Evolutionary conservation across 2,113 vertebrate genomes (phyloP), one percentile per base, ranked within the genome.

Genomic region (Nycticorax nycticorax): DNA sequence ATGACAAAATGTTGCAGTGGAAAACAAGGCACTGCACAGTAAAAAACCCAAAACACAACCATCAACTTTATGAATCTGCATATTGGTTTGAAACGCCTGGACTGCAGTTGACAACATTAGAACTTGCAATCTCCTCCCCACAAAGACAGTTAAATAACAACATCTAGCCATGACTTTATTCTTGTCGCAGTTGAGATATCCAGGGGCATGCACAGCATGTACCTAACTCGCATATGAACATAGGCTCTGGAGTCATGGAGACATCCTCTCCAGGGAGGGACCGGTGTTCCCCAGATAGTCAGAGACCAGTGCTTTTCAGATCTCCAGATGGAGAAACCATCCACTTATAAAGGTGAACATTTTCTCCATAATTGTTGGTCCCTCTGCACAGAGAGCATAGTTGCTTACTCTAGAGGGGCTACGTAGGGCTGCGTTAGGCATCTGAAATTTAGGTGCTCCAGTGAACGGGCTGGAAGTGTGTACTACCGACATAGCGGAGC

Each of bases 401-500:
- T 18, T 37, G 35, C 35, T 37, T 27, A 17, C 10, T 62, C 24
- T 27, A 37, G 35, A 62, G 16, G 35, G 24, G 35, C 10, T 37
- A 62, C 37, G 12, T 28, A 39, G 37, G 60, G 63, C 28, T 66
- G 41, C 20, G 16, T 14, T 32, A 66, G 28, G 63, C 41, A 45
- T 33, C 28, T 43, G 28, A 45, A 45, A 45, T 10, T 32, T 22
- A 30, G 28, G 28, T 14, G 24, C 22, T 18, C 19, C 47, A 53
- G 45, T 3, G 35, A n/a, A 27, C 1, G 10, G 18, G 24, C 48
- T 48, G 67, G 48, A 14, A 41, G 8, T 6, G 16, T 2, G 1
- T n/a, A 11, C 32, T 24, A 5, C 52, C 35, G 43, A 6, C 6
- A 22, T 0, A 22, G 11, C 1, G 2, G 26, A 39, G 35, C 0